phyloP scores from a whole-genome alignment of 2,888 invertebrate genomes.

The Halictus ligatus region DNA sequence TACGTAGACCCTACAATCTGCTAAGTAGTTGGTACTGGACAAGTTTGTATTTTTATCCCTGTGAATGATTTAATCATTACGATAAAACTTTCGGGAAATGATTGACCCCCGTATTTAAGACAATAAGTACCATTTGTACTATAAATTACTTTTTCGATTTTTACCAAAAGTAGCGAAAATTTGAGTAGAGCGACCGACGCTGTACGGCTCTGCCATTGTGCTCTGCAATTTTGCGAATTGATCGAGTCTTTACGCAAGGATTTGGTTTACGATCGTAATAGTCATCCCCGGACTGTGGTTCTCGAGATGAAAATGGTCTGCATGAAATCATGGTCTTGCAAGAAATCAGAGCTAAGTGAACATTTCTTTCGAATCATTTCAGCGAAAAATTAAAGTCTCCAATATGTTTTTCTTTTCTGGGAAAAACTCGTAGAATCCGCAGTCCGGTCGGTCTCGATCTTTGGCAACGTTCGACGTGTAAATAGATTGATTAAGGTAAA shows the following conservation, averaged over 20 bases:
- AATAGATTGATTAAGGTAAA: background rate
- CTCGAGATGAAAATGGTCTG: background rate
- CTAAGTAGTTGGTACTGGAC: conserved; percentile 5
- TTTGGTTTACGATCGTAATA: background rate
- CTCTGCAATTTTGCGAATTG: no score
- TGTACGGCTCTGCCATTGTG: background rate
- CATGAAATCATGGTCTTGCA: background rate
- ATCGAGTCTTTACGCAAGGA: background rate
- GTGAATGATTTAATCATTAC: background rate
- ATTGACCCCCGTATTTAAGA: background rate
- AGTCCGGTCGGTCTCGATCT: background rate
- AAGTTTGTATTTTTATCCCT: background rate
- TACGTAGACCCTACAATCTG: conserved; percentile 5
- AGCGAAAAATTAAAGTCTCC: background rate
- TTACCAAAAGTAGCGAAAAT: background rate
- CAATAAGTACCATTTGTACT: background rate
- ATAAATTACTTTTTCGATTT: background rate
- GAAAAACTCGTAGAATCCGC: background rate
- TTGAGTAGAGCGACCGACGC: background rate
- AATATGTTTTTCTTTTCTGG: background rate
- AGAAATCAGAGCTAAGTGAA: background rate
- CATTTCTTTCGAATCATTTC: background rate
- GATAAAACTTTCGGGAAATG: background rate
- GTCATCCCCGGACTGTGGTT: background rate
- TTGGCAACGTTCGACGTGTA: conserved; percentile 3